Conservation (phyloP, 2,888 invertebrate species). For the Aphodius granarius region DNA sequence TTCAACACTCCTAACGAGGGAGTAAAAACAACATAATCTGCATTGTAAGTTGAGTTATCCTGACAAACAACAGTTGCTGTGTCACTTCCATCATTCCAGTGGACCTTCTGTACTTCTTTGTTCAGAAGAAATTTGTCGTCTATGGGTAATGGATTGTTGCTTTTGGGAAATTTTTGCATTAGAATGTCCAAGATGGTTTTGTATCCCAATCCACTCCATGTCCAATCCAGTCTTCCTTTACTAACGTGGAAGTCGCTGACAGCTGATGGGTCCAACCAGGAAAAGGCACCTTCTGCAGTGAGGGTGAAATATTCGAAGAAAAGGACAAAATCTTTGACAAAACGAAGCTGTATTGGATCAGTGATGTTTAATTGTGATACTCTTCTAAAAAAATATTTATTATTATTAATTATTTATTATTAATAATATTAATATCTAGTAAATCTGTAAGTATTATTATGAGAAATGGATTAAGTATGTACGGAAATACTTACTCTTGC, state of each 20-base stretch:
- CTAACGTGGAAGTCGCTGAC: slow-evolving; percentile 67
- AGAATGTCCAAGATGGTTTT: slow-evolving; percentile 65
- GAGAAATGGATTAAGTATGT: too few species aligned
- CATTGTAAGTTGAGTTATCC: slow-evolving; percentile 56
- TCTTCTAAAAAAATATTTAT: slow-evolving; percentile 25
- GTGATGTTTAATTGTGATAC: slow-evolving; percentile 30
- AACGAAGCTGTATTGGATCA: slow-evolving; percentile 29
- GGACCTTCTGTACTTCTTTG: slow-evolving; percentile 32
- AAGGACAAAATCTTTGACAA: slow-evolving; percentile 17
- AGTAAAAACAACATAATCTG: slow-evolving; percentile 66
- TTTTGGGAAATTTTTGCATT: slow-evolving; percentile 44
- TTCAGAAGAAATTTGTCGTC: slow-evolving; percentile 36
- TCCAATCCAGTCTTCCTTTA: slow-evolving; percentile 65
- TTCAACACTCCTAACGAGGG: slow-evolving; percentile 71
- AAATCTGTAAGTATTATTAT: too few species aligned
- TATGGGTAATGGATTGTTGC: slow-evolving; percentile 18
- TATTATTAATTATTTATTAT: too few species aligned
- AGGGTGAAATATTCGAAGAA: slow-evolving; percentile 34
- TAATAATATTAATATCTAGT: too few species aligned
- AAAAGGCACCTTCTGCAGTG: slow-evolving; percentile 55
- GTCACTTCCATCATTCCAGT: slow-evolving; percentile 26
- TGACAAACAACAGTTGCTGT: slow-evolving; percentile 51
- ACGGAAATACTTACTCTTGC: slow-evolving; percentile 25
- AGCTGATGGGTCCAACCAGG: slow-evolving; percentile 68
- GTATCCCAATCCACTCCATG: slow-evolving; percentile 72